Percentiles rank a stretch among this genome's conserved stretches.
Conservation (phyloP, 2,797 vertebrate genomes). For the Syndactyla subalaris region DNA sequence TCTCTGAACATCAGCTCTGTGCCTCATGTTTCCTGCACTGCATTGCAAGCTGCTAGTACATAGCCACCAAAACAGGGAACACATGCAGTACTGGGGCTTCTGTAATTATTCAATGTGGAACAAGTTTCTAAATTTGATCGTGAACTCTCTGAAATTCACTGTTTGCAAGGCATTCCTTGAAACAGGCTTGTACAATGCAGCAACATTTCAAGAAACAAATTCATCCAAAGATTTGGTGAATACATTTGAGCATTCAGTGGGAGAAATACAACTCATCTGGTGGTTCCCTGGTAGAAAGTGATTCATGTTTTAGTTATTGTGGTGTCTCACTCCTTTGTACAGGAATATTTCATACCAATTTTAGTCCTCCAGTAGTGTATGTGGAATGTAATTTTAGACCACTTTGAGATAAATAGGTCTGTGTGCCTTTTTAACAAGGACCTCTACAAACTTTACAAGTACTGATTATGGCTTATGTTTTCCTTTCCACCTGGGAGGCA, state of each 20-base stretch:
- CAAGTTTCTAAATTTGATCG: neutral
- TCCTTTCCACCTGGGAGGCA: neutral
- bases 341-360: neutral
- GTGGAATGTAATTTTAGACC: neutral
- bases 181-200: neutral
- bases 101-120: neutral
- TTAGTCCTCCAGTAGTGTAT: neutral
- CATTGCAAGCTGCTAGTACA: neutral
- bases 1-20: neutral
- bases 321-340: neutral
- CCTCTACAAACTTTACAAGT: neutral
- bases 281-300: neutral
- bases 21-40: fast-evolving
- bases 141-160: neutral
- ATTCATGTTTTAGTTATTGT: neutral
- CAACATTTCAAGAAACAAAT: neutral
- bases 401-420: neutral
- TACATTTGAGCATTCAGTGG: fast-evolving
- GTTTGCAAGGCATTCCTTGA: neutral
- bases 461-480: neutral
- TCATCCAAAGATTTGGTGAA: neutral
- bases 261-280: neutral
- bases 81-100: neutral
- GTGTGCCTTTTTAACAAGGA: neutral
- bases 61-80: neutral